Evolutionary conservation across 2,113 vertebrate genomes (phyloP), one percentile per base, ranked within the genome.

Genomic region (Rissa tridactyla): DNA sequence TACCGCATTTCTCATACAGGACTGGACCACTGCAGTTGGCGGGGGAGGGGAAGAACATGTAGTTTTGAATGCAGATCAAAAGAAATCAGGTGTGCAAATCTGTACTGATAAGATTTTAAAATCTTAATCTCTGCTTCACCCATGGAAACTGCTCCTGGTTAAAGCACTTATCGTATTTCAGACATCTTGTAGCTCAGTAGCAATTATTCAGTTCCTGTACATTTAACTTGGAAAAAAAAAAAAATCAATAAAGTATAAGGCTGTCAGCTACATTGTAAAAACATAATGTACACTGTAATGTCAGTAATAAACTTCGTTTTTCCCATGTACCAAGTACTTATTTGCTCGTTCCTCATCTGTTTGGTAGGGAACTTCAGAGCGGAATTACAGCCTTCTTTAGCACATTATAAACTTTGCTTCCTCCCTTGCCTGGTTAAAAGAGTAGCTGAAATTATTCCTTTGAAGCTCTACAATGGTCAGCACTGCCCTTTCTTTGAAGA

Each of bases 251-350:
- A 83, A 96, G 82, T 85, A 17, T 97, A 89, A 92, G 96, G 95
- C 96, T 97, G 92, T 96, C 97, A 96, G 95, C 92, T 97, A 95
- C 93, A 76, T 88, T 96, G 96, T 97, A 94, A 90, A 86, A 80
- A 79, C 90, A 78, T 88, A 65, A 60, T 68, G 89, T 97, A 96
- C 94, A 95, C 92, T 77, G 94, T 93, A 97, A 95, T 87, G 95
- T 90, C 97, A 89, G 93, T 97, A 98, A 98, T 98, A 98, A 98
- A 98, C 95, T 90, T 64, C 11, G 47, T 94, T 97, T 97, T 95
- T 97, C 95, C 94, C 96, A 96, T 88, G 94, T 96, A 97, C 85
- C 13, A 6, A 34, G 86, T 68, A 34, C 30, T 86, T 44, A 47
- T 68, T 80, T 93, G 88, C 86, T 95, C 30, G 4, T 86, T 93